Conservation (phyloP, 2,113 vertebrate genomes). For the Tenebrosternarchus preto region DNA sequence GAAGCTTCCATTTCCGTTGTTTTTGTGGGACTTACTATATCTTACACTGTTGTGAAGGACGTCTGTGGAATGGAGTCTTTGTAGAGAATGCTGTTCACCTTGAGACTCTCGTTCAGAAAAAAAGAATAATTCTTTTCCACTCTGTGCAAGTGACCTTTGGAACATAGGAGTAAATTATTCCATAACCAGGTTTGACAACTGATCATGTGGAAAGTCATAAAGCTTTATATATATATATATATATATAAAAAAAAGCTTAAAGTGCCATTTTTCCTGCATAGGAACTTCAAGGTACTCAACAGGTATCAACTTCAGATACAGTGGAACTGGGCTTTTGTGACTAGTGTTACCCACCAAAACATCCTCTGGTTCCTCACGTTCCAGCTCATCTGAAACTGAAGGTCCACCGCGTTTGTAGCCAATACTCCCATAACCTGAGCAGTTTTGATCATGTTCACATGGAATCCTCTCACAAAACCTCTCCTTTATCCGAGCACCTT, state of each 20-base stretch:
- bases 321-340: neutral
- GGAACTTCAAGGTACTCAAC: no score
- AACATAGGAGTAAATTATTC: constrained; percentile 92
- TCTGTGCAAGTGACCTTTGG: constrained; percentile 95
- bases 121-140: constrained; percentile 94
- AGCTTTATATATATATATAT: constrained; percentile 78
- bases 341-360: neutral
- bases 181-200: constrained; percentile 77
- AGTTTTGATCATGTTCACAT: neutral
- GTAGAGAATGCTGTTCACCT: constrained; percentile 70
- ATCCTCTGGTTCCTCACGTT: neutral
- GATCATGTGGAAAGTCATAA: constrained; percentile 82
- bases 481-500: neutral
- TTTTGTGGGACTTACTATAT: constrained; percentile 81
- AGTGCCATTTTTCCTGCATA: constrained; percentile 79
- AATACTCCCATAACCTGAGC: neutral
- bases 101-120: constrained; percentile 86
- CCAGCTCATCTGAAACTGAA: neutral
- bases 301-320: no score
- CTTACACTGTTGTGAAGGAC: constrained; percentile 83
- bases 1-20: constrained; percentile 75
- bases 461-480: neutral
- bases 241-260: constrained; percentile 72
- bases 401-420: neutral
- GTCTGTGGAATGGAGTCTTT: constrained; percentile 77